phyloP scores from a whole-genome alignment of 2,113 vertebrate genomes.

The Lepus europaeus region DNA sequence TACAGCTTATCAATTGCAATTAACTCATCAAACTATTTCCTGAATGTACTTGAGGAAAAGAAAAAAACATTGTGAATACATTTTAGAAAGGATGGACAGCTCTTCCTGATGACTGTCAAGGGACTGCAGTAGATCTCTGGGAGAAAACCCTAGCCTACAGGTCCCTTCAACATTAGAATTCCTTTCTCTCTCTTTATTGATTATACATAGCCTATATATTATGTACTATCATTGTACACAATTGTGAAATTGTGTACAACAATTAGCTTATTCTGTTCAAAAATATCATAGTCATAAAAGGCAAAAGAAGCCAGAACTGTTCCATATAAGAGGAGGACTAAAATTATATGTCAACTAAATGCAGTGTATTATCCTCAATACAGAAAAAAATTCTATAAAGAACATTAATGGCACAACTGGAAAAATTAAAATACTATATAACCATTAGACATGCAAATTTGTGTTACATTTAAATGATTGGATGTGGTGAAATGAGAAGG shows the following conservation, averaged over 20 bases:
- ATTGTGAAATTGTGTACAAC: not conserved
- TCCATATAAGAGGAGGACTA: not conserved
- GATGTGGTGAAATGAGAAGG: no score
- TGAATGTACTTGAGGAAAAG: conserved; percentile 60
- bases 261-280: conserved; percentile 27
- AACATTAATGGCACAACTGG: not conserved
- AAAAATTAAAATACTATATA: conserved; percentile 39
- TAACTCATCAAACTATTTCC: conserved; percentile 81
- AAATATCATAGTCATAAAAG: conserved; percentile 8
- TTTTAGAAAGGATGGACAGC: conserved; percentile 68
- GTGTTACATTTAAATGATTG: not conserved
- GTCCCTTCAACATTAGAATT: not conserved
- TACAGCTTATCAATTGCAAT: conserved; percentile 77
- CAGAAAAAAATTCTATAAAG: not conserved
- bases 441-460: not conserved
- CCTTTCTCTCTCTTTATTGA: not conserved
- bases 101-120: conserved; percentile 37
- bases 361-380: not conserved
- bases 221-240: not conserved
- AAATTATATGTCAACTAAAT: not conserved
- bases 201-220: not conserved
- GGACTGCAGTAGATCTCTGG: not conserved
- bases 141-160: not conserved
- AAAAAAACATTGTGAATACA: conserved; percentile 72
- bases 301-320: conserved; percentile 1